These are phyloP conservation scores for Zaprionus camerounensis DNA, from an alignment of 1,140 invertebrate genomes.

Conservation along the genomic window DNA sequence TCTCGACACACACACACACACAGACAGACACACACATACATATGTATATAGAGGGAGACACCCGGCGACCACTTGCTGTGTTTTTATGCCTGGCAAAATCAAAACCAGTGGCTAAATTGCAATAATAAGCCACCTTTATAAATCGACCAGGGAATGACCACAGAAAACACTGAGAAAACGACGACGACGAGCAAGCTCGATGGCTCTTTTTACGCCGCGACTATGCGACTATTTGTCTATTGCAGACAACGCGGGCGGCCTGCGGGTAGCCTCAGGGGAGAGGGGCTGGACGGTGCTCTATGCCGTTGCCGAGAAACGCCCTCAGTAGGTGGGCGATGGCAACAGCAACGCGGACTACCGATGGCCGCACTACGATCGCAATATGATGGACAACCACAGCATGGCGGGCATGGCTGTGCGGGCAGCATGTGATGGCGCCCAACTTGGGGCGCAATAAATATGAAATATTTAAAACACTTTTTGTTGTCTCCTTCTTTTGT, in stretches of 20 bases:
- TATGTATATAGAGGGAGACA: background rate
- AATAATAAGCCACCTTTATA: conserved; percentile 84
- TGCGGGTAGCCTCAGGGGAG: background rate
- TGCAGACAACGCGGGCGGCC: conserved; percentile 29
- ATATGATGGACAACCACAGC: conserved; percentile 20
- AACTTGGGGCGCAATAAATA: conserved; percentile 21
- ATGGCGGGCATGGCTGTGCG: background rate
- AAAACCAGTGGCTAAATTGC: conserved; percentile 84
- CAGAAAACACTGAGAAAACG: conserved; percentile 14
- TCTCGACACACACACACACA: conserved; percentile 47
- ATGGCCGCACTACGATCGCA: conserved; percentile 59
- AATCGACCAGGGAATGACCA: conserved; percentile 64
- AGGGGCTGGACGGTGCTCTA: conserved; percentile 3
- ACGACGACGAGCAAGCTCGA: conserved; percentile 8
- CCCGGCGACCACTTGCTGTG: conserved; percentile 57
- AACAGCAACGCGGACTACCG: conserved; percentile 52
- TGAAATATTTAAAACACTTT: background rate
- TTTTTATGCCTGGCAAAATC: conserved; percentile 76
- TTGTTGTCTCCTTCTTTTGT: too few relatives aligned
- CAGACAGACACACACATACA: conserved; percentile 9
- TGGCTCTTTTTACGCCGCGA: conserved; percentile 32
- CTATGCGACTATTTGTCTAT: conserved; percentile 69
- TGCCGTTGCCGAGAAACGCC: conserved; percentile 59
- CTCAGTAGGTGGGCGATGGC: conserved; percentile 75
- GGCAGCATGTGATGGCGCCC: background rate